Evolutionary conservation across 2,888 invertebrate genomes (phyloP).

Genomic region (Plutella xylostella): DNA sequence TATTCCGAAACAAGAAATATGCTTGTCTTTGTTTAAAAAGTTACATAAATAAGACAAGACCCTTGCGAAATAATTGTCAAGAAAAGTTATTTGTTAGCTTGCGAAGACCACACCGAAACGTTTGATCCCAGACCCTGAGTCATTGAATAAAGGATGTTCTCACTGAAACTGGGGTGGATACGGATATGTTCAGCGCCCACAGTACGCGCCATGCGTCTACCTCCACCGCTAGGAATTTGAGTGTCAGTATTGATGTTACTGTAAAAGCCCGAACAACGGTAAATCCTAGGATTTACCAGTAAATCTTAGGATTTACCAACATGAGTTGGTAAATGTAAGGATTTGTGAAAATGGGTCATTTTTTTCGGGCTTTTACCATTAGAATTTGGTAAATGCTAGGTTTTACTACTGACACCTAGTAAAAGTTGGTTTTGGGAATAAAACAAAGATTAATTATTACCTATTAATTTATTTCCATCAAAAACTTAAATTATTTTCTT

Average conservation of each 20-base stretch:
- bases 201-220: slow-evolving; percentile 14
- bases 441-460: too few species aligned
- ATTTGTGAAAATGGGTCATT: too few species aligned
- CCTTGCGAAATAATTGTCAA: background rate
- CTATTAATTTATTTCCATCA: too few species aligned
- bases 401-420: too few species aligned
- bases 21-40: slow-evolving; percentile 12
- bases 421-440: too few species aligned
- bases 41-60: slow-evolving; percentile 14
- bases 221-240: slow-evolving; percentile 13
- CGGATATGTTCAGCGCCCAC: slow-evolving; percentile 9
- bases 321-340: too few species aligned
- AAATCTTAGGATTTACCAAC: too few species aligned
- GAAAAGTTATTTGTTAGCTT: slow-evolving; percentile 10
- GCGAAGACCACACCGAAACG: slow-evolving; percentile 12
- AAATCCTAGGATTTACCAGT: too few species aligned
- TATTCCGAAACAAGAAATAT: slow-evolving; percentile 14
- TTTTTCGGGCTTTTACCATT: too few species aligned
- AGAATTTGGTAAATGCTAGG: too few species aligned
- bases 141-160: slow-evolving; percentile 4
- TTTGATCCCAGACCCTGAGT: slow-evolving; percentile 4
- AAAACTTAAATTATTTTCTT: too few species aligned
- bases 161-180: slow-evolving; percentile 11
- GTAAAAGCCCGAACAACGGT: too few species aligned
- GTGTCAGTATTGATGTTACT: slow-evolving; percentile 19